These are phyloP conservation scores for Parascotia fuliginaria DNA, from an alignment of 2,888 invertebrate species.

Conservation along the genomic window DNA sequence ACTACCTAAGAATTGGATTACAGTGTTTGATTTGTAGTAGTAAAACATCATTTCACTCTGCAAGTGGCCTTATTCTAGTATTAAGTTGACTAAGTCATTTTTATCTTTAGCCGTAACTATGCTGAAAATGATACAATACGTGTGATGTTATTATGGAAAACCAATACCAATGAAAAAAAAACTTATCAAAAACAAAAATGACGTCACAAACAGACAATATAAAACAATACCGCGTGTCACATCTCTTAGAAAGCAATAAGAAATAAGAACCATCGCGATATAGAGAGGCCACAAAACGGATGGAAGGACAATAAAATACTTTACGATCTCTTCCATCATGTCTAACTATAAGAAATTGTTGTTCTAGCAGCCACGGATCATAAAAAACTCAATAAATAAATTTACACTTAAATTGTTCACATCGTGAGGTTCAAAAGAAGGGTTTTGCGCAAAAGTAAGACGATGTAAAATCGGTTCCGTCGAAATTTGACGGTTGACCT, in stretches of 20 bases:
- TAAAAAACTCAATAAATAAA: conserved; percentile 50
- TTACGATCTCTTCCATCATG: conserved; percentile 61
- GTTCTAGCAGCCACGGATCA: conserved; percentile 37
- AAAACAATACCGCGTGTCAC: conserved; percentile 16
- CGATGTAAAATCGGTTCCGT: background rate
- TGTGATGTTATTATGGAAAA: no score
- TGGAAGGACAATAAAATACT: conserved; percentile 55
- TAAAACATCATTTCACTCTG: no score
- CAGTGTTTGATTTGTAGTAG: no score
- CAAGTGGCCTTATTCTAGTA: no score
- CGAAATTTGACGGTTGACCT: conserved; percentile 1
- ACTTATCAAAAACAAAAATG: background rate
- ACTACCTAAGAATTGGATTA: no score
- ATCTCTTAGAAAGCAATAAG: conserved; percentile 42
- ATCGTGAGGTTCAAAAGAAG: conserved; percentile 4
- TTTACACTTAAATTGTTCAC: conserved; percentile 35
- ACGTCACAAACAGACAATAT: conserved; percentile 2
- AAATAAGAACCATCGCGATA: conserved; percentile 40
- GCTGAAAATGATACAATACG: no score
- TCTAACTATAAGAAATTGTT: conserved; percentile 60
- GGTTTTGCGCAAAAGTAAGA: background rate
- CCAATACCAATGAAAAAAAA: no score
- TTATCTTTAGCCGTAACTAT: no score
- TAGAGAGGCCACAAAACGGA: conserved; percentile 46
- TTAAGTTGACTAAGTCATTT: no score